A percentile compares a stretch with the other conserved stretches of the same genome.
These are phyloP conservation scores for Sisor rabdophorus DNA, from an alignment of 2,113 vertebrate genomes.

Conservation along the genomic window DNA sequence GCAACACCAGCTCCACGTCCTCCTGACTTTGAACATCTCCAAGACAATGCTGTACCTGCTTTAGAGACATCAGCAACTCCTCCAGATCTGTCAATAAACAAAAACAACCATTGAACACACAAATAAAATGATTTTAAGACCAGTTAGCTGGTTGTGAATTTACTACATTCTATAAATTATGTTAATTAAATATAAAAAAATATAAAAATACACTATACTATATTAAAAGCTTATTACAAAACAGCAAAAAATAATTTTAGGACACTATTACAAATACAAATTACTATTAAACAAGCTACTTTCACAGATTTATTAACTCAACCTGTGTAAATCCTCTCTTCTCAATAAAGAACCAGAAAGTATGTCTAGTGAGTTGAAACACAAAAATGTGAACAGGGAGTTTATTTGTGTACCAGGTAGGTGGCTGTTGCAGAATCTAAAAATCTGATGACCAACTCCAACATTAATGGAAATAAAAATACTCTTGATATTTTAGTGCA, in stretches of 20 bases:
- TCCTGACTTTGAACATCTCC: slow-evolving; percentile 93
- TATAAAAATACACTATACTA: not conserved
- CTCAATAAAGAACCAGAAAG: not conserved
- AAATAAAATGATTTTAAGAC: not conserved
- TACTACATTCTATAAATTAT: slow-evolving; percentile 25
- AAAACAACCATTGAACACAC: not conserved
- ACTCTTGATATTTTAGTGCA: no score
- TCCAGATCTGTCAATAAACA: slow-evolving; percentile 78
- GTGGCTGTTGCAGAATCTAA: slow-evolving; percentile 27
- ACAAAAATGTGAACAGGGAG: slow-evolving; percentile 25
- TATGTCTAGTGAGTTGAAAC: not conserved
- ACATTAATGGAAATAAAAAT: not conserved
- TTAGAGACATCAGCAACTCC: slow-evolving; percentile 90
- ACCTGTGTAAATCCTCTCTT: not conserved
- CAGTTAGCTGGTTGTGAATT: not conserved
- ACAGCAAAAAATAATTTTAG: not conserved
- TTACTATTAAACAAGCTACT: not conserved
- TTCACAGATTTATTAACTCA: not conserved
- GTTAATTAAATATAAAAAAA: slow-evolving; percentile 24
- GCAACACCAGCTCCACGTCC: slow-evolving; percentile 85
- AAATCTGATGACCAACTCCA: not conserved
- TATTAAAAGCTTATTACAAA: not conserved
- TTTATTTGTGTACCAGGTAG: slow-evolving; percentile 28
- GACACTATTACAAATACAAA: not conserved
- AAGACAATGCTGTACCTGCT: slow-evolving; percentile 87